Base-by-base conservation (phyloP, 2,888 invertebrate genomes). In the Brachyptera putata region DNA sequence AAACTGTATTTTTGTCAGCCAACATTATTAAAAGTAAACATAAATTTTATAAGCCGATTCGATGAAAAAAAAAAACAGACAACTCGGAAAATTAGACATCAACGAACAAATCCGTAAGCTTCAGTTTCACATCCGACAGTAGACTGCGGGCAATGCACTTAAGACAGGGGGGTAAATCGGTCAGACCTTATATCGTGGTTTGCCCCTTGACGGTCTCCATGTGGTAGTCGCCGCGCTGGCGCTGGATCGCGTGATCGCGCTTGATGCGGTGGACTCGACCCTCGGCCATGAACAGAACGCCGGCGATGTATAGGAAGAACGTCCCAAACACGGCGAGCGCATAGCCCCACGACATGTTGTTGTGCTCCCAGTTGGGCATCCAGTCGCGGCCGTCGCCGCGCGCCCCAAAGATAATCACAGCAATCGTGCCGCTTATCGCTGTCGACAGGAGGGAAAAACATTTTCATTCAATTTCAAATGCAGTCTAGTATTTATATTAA, bases 351-450 rank as follows among this genome's bases (percentile, higher is more conserved):
- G 95, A 89, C 58, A 96, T 82, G 72, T 93, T 89, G 76, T 97
- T 97, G 73, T 95, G 90, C 69, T 96, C 91, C 89, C 95, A 93
- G 69, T 93, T 86, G 0, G 96, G 95, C 91, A 97, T 93, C 90
- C 95, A 94, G 70, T 91, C 92, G 65, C 96, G 81, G 3, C 91
- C 87, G 75, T 95, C 94, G 2, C 95, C 95, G 72, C 88, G 83
- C 0, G 88, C 87, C 36, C 95, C 96, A 75, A 97, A 97, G 60
- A 91, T 87, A 1, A 91, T 82, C 0, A 92, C 87, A 0, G 93
- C 86, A 70, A 95, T 85, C 1, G 92, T 79, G 9, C 94, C 93
- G 67, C n/a, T 55, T 36, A 34, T 55, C 0, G 22, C 55, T 55
- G 39, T 5, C 11, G 36, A 48, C 13, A 18, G 34, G 34, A 11